Base-by-base conservation (phyloP, 64 coral and sea anemone species). In the Porites australiensis region DNA sequence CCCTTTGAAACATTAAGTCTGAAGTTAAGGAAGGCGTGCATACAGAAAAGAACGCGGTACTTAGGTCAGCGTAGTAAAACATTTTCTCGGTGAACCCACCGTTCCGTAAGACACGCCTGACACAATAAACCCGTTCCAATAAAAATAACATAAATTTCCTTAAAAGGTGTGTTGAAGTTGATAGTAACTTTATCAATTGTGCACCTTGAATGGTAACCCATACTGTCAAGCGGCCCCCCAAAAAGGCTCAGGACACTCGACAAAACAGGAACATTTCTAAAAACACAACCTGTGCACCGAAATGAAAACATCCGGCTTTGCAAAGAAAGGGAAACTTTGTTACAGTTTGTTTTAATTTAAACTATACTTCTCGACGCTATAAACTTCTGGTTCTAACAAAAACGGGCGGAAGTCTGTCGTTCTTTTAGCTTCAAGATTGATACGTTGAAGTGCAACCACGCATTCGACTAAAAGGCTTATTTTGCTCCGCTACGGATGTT, bases 211-310 rank as follows among this genome's bases (percentile, higher is more conserved):
- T 13, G 62, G 8, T 18, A 67, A 44, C 8, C 44, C 65, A 47
- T 60, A 64, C 49, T 64, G 13, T 64, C 58, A 49, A 64, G 48
- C 58, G 65, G 18, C 60, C 79, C 15, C 43, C 58, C 48, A 60
- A 46, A 45, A 11, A 9, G 45, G 22, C 6, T 46, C 3, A 45
- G 27, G 43, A 68, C 5, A 45, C 13, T 67, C 62, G 81, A 47
- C 81, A 67, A 83, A 83, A 83, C 81, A 83, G 81, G 61, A 49
- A 83, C 66, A 83, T 19, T 82, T 82, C 21, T 54, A 64, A 83
- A 83, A 83, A 65, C 63, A 50, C 61, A 83, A 83, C 62, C 81
- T 16, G 81, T 37, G 61, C 43, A 10, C 68, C 19, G 14, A 16
- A 64, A 50, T 18, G 3, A 3, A 68, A 83, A 83, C 81, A 67